Evolutionary conservation across 1,140 invertebrate genomes (phyloP).

Genomic region (Proctacanthus coquilletti): DNA sequence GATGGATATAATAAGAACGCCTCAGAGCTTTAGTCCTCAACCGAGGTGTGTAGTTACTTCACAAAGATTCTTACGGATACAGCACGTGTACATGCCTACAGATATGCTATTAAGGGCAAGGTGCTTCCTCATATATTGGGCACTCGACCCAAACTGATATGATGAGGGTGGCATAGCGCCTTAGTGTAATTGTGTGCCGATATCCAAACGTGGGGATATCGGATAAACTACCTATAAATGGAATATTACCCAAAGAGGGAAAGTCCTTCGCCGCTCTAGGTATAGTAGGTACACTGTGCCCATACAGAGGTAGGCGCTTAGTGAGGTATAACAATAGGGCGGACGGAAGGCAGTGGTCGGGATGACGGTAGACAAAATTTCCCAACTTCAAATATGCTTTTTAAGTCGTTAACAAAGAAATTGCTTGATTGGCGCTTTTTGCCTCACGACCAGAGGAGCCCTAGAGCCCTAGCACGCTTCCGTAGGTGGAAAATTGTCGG

Average conservation of each 20-base stretch:
- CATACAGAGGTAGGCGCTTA: too few species aligned
- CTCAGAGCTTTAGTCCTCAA: too few species aligned
- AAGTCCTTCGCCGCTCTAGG: too few species aligned
- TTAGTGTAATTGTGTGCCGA: not conserved
- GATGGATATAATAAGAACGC: too few species aligned
- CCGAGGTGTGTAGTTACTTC: too few species aligned
- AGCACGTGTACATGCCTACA: too few species aligned
- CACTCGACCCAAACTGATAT: too few species aligned
- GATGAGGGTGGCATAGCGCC: too few species aligned
- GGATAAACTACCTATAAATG: slow-evolving; percentile 1
- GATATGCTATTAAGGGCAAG: not conserved
- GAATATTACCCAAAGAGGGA: not conserved
- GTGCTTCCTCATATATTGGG: too few species aligned
- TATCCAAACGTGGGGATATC: not conserved
- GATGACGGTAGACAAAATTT: not conserved
- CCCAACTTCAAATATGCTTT: slow-evolving; percentile 1
- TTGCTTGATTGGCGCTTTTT: slow-evolving; percentile 1
- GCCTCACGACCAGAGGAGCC: not conserved
- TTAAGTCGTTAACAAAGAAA: slow-evolving; percentile 1
- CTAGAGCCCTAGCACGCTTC: not conserved
- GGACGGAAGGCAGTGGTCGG: not conserved
- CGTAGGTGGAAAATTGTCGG: not conserved
- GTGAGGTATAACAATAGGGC: not conserved
- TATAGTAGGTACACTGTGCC: too few species aligned
- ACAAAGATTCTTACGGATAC: too few species aligned